Conservation (phyloP, 2,888 invertebrate genomes). For the Nomada flava region DNA sequence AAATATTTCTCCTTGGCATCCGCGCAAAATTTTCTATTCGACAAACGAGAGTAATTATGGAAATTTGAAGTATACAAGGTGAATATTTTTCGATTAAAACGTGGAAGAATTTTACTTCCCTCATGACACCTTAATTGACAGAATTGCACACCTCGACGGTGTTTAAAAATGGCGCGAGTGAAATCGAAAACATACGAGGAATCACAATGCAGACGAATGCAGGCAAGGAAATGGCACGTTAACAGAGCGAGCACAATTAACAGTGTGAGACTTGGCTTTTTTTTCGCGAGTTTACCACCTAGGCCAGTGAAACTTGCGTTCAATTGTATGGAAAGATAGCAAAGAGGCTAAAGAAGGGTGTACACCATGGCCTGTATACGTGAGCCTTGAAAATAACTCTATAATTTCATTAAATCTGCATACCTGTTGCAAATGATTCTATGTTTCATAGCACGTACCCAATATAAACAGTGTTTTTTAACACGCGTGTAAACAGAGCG, state of each 20-base stretch:
- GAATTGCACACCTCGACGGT: no score
- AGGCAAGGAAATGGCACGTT: constrained; percentile 18
- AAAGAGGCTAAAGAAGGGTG: constrained; percentile 22
- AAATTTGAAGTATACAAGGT: background rate
- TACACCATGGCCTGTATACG: constrained; percentile 63
- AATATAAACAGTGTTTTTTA: no score
- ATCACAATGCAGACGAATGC: constrained; percentile 6
- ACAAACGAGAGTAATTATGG: background rate
- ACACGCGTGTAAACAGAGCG: background rate
- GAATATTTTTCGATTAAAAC: background rate
- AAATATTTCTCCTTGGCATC: background rate
- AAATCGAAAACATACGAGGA: constrained; percentile 20
- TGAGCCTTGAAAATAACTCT: constrained; percentile 42
- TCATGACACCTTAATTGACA: constrained; percentile 1
- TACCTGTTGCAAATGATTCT: constrained; percentile 42
- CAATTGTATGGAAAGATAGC: constrained; percentile 61
- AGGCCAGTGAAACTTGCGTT: constrained; percentile 29
- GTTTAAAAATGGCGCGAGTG: constrained; percentile 2
- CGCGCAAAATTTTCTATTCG: no score
- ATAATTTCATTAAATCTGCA: constrained; percentile 69
- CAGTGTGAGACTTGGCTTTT: constrained; percentile 3
- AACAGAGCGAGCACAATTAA: constrained; percentile 49
- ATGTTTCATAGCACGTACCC: constrained; percentile 3
- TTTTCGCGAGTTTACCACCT: constrained; percentile 6
- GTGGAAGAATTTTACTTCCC: background rate